Evolutionary conservation across 2,113 vertebrate species (phyloP), one percentile per base, ranked within the genome.

Genomic region (Acinonyx jubatus): DNA sequence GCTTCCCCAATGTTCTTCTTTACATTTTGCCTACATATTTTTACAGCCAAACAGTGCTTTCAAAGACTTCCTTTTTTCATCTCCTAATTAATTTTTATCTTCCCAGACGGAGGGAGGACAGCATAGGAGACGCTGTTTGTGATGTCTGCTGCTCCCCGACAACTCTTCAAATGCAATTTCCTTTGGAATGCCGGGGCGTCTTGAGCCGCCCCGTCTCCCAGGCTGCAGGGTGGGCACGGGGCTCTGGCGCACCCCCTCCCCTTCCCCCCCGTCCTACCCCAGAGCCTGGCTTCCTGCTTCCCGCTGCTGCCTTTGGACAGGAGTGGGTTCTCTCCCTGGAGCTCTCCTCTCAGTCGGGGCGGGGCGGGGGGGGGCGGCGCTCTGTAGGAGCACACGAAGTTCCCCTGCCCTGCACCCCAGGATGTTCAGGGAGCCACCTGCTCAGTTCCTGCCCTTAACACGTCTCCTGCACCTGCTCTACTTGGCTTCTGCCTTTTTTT

Each of bases 51-150:
- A 92, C 73, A 74, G 91, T 41, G 57, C 89, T 93, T 98, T 98
- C 97, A 98, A 98, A 98, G 97, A 79, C 97, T 97, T 96, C 96
- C 95, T 94, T 97, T 97, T 96, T 79, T 97, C 91, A 97, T 94
- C 96, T 98, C 96, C 96, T 94, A 23, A 97, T 98, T 98, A 97
- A 98, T 98, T 98, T 98, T 98, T 79, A 68, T 96, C 97, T 98
- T 97, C 92, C 85, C 97, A 97, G 98, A 91, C 21, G 0, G 80
- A 97, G 94, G 66, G 76, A 93, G 89, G 96, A 96, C 88, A 93
- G 93, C 96, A 69, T 23, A 63, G 89, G 93, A 97, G 76, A 95
- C 0, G 5, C 69, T 36, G 73, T 92, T 86, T 91, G 92, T 95
- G 89, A 93, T 97, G 92, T 96, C 87, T 96, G 95, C 55, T 19